A percentile compares a stretch with the other conserved stretches of the same genome.
These are phyloP conservation scores for Choristoneura rosaceana DNA, from an alignment of 2,888 invertebrate species.

Conservation along the genomic window DNA sequence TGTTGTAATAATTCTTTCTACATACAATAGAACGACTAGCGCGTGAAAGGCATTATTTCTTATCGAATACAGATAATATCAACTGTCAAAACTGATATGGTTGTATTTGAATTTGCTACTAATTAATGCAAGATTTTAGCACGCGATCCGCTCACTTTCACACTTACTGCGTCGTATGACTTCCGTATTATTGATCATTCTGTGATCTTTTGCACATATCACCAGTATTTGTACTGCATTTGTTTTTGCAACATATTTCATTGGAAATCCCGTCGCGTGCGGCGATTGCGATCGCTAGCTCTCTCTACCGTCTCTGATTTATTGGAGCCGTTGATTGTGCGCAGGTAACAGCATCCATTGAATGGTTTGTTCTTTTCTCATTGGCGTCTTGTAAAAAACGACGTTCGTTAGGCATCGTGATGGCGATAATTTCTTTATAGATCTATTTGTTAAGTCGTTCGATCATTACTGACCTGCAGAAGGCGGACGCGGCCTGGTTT, in stretches of 20 bases:
- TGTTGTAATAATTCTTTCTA: constrained; percentile 28
- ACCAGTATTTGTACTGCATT: constrained; percentile 45
- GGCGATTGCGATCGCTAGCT: constrained; percentile 52
- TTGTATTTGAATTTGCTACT: constrained; percentile 3
- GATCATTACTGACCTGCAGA: constrained; percentile 59
- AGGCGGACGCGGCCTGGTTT: constrained; percentile 52
- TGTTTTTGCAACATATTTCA: constrained; percentile 67
- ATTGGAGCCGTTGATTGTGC: constrained; percentile 45
- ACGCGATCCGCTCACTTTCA: constrained; percentile 68
- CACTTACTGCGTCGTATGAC: constrained; percentile 58
- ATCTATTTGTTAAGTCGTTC: constrained; percentile 47
- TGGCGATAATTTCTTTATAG: constrained; percentile 40
- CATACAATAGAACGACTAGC: constrained; percentile 24
- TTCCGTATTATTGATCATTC: constrained; percentile 60
- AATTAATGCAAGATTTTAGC: constrained; percentile 44
- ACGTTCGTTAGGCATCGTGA: constrained; percentile 14
- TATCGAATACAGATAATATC: constrained; percentile 13
- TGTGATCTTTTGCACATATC: constrained; percentile 53
- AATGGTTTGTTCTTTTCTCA: constrained; percentile 46
- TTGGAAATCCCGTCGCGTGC: constrained; percentile 77
- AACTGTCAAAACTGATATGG: constrained; percentile 4
- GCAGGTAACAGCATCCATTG: constrained; percentile 51
- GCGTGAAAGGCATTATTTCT: constrained; percentile 14
- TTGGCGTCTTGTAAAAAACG: constrained; percentile 1
- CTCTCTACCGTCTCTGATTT: constrained; percentile 58